Evolutionary conservation across 2,797 vertebrate genomes (phyloP), one percentile per base, ranked within the genome.

Genomic region (Arrhamphus sclerolepis): DNA sequence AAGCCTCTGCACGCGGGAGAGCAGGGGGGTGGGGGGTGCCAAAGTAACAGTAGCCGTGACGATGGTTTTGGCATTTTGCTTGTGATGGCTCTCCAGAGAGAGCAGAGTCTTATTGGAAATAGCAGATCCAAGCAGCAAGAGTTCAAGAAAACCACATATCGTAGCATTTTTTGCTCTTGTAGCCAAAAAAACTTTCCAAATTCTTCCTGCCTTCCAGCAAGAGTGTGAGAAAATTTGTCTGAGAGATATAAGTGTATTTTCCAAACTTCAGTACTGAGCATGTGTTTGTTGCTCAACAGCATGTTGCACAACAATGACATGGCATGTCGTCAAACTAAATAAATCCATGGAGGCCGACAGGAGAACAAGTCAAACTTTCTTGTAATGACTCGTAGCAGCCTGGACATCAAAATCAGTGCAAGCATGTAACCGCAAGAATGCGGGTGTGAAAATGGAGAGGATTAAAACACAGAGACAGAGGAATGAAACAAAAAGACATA

Each of bases 281-380:
- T 75, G 78, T 87, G 87, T 81, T 81, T 88, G 78, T 88, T 87
- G 84, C 88, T 87, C 86, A 86, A 88, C 69, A 68, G 62, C 6
- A 20, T 50, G 50, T 89, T 90, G 85, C 85, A 85, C 85, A 91
- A 88, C 75, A 72, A 72, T 62, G 58, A 83, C 57, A 82, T 84
- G 84, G 83, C 67, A 48, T 26, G 2, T n/a, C 48, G 71, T 84
- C 82, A 89, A 88, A 77, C 66, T 34, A 85, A 89, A 87, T 67
- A 85, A 17, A 74, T 60, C 54, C 55, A 43, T 1, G 43, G 41
- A 66, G 77, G 29, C 47, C 43, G 11, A 55, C 34, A 39, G 28
- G 61, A 64, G 66, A 42, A 22, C 26, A 41, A 50, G 34, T 69
- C 54, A 40, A 66, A 54, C 46, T 60, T 68, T 81, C 60, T 48